phyloP scores from a whole-genome alignment of 2,888 invertebrate species.

The Stenotaenia linearis region DNA sequence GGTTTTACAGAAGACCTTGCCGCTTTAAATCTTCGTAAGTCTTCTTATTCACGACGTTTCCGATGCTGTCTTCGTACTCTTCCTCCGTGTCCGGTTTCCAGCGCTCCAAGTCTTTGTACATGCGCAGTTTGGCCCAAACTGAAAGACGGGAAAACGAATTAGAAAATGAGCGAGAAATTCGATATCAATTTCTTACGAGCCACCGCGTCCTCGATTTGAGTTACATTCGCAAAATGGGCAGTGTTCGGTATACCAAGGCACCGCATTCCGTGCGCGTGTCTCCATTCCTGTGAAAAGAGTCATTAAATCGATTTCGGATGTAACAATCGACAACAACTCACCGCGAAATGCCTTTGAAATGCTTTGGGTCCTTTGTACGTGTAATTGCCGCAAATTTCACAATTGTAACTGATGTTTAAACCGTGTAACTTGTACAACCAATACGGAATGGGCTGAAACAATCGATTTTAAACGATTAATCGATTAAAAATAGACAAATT shows the following conservation, averaged over 20 bases:
- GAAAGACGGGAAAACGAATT: constrained; percentile 34
- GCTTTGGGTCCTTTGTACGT: constrained; percentile 99
- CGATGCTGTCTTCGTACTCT: constrained; percentile 96
- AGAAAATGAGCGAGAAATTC: not conserved
- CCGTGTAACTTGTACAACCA: constrained; percentile 99
- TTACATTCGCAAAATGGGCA: constrained; percentile 99
- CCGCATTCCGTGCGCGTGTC: constrained; percentile 82
- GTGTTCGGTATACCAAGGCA: constrained; percentile 99
- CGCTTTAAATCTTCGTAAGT: constrained; percentile 97
- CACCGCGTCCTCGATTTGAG: constrained; percentile 95
- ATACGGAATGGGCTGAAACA: constrained; percentile 67
- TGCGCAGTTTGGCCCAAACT: constrained; percentile 97
- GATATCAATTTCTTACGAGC: constrained; percentile 61
- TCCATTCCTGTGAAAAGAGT: no score
- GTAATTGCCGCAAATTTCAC: constrained; percentile 98
- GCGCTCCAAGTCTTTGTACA: constrained; percentile 88
- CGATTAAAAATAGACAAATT: no score
- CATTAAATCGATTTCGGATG: no score
- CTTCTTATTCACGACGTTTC: constrained; percentile 97
- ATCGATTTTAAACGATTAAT: constrained; percentile 36
- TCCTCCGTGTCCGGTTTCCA: constrained; percentile 88
- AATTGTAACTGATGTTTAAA: constrained; percentile 95
- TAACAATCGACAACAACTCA: no score
- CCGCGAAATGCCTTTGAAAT: constrained; percentile 97
- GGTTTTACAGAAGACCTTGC: constrained; percentile 87